phyloP scores from a whole-genome alignment of 2,888 invertebrate genomes.

The Proisotoma minuta region DNA sequence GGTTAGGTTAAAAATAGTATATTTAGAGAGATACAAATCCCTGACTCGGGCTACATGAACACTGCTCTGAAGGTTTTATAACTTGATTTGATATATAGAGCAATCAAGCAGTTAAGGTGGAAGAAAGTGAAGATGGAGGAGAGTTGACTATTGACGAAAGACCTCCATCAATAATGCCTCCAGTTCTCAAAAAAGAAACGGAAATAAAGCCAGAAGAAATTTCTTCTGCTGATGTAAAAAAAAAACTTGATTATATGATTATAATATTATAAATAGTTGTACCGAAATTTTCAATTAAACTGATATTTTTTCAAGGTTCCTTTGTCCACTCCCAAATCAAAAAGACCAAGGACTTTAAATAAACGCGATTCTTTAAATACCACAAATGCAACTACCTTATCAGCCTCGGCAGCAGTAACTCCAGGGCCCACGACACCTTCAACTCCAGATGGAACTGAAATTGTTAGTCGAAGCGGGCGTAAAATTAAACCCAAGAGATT shows the following conservation, averaged over 20 bases:
- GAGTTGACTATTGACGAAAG: constrained; percentile 50
- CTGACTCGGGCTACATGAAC: too few species aligned
- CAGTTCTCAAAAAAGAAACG: constrained; percentile 35
- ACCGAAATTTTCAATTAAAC: too few species aligned
- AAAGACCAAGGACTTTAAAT: constrained; percentile 20
- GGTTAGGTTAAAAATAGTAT: too few species aligned
- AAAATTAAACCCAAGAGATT: constrained; percentile 65
- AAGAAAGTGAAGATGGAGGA: constrained; percentile 49
- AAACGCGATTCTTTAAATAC: constrained; percentile 39
- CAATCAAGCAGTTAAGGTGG: constrained; percentile 38
- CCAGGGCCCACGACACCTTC: constrained; percentile 22
- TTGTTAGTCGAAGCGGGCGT: constrained; percentile 66
- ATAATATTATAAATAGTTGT: not conserved
- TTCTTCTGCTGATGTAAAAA: too few species aligned
- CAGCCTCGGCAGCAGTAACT: constrained; percentile 28
- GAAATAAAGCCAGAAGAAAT: not conserved
- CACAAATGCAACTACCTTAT: constrained; percentile 11
- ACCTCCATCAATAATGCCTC: constrained; percentile 37
- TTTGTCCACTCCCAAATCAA: constrained; percentile 15
- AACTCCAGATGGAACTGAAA: constrained; percentile 52
- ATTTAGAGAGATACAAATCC: too few species aligned
- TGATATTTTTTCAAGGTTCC: not conserved
- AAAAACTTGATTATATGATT: not conserved
- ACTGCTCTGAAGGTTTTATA: too few species aligned
- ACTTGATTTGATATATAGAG: constrained; percentile 5